Conservation (phyloP, 2,113 vertebrate species). For the Cryptomyrus ogoouensis region DNA sequence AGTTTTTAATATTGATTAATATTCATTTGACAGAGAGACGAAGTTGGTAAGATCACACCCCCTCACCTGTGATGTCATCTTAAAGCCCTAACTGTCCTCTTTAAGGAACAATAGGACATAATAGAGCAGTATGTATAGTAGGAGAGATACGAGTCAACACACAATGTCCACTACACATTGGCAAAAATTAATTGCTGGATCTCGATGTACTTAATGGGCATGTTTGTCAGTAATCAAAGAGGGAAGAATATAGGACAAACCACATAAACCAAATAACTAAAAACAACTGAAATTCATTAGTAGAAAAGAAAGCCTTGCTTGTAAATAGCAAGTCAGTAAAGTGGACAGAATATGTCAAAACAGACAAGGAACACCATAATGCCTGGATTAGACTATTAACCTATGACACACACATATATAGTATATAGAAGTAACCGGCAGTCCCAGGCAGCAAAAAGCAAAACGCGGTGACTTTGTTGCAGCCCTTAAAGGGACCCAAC, state of each 20-base stretch:
- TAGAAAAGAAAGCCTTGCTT: neutral
- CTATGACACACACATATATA: neutral
- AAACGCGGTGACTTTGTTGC: neutral
- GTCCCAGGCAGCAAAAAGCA: neutral
- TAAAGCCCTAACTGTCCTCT: neutral
- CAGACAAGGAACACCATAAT: neutral
- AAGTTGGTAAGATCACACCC: neutral
- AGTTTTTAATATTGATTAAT: neutral
- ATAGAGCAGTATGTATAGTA: too few relatives aligned
- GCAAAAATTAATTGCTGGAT: neutral
- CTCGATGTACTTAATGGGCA: neutral
- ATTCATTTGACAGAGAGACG: neutral
- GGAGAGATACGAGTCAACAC: too few relatives aligned
- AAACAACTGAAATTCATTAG: neutral
- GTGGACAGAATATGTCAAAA: neutral
- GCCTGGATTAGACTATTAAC: neutral
- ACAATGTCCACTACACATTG: neutral
- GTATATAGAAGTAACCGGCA: neutral
- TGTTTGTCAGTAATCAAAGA: neutral
- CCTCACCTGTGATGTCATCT: neutral
- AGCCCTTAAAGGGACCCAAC: neutral
- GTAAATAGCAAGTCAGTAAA: neutral
- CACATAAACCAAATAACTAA: neutral
- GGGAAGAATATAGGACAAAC: neutral
- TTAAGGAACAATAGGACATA: too few relatives aligned